Base-by-base conservation (phyloP, 2,797 vertebrate species). In the Peromyscus attwateri region DNA sequence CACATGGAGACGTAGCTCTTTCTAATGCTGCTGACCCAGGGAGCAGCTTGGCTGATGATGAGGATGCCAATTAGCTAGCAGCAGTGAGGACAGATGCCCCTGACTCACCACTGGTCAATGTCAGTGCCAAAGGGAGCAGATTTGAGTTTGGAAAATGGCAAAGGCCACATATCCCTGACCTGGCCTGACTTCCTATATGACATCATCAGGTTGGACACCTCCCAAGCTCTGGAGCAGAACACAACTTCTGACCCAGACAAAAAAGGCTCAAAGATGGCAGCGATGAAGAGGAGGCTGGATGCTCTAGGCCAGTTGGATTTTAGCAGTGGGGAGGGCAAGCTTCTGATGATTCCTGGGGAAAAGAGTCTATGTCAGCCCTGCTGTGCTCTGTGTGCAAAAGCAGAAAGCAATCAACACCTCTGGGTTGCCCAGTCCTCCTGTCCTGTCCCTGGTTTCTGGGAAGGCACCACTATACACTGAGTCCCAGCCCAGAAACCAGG, bases 81-180 rank as follows among this genome's bases (percentile, higher is more conserved):
- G 29, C 46, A 55, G 43, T 34, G 27, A 52, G 79, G 17, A 83
- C 84, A 92, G 81, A 92, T 1, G 1, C 34, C 0, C 0, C 85
- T 95, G 95, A 96, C 19, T 96, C 96, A 95, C 70, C 92, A 94
- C 92, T 70, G 2, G 0, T 76, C 82, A 92, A 31, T 43, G 92
- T 96, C 55, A 87, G 85, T 29, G 29, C 76, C 64, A 68, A 77
- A 37, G 87, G 80, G 62, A 57, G 90, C 90, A 75, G 81, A 60
- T 64, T 37, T 87, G 89, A 95, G 81, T 68, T 16, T 92, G 80
- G 90, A 95, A 95, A 96, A 95, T 10, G 73, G 95, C 95, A 96
- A 94, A 96, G 88, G 77, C 73, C n/a, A 2, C 0, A 11, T 57
- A 37, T 83, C 81, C 55, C 84, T 93, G 85, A 91, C 73, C 97